Evolutionary conservation across 2,113 vertebrate genomes (phyloP).

Genomic region (Tetrax tetrax): DNA sequence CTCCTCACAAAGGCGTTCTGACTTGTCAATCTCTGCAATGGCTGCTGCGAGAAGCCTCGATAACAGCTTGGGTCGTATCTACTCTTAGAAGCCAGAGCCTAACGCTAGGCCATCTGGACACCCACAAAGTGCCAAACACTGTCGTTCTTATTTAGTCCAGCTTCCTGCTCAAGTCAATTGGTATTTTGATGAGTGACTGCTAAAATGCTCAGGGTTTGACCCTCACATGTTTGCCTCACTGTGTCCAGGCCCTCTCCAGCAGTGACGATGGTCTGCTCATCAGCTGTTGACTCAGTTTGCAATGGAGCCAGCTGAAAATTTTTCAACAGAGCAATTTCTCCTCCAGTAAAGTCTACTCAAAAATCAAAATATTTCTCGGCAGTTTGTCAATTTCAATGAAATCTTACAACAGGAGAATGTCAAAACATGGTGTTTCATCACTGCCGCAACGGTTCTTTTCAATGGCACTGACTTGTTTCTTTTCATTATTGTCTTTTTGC

Average conservation of each 20-base stretch:
- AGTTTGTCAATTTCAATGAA: constrained; percentile 64
- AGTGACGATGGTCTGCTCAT: constrained; percentile 23
- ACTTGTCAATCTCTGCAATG: neutral
- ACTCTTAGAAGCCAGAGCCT: neutral
- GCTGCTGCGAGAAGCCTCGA: neutral
- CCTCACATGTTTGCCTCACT: neutral
- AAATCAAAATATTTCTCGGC: constrained; percentile 62
- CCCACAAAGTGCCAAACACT: neutral
- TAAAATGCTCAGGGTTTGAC: neutral
- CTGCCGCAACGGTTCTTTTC: neutral
- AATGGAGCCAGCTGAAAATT: constrained; percentile 52
- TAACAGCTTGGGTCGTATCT: neutral
- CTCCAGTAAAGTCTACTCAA: constrained; percentile 57
- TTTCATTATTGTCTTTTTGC: neutral
- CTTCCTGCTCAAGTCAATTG: neutral
- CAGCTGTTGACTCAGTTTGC: constrained; percentile 46
- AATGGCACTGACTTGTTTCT: neutral
- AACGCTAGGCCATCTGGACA: constrained; percentile 8
- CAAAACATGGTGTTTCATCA: constrained; percentile 63
- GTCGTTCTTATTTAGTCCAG: neutral
- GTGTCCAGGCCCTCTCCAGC: constrained; percentile 18
- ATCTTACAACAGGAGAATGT: constrained; percentile 63
- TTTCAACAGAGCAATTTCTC: constrained; percentile 34
- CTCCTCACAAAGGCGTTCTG: neutral
- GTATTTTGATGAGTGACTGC: neutral